These are phyloP conservation scores for Petrosia ficiformis DNA, from an alignment of 37 sponge, comb jelly and placozoan genomes.

Conservation along the genomic window DNA sequence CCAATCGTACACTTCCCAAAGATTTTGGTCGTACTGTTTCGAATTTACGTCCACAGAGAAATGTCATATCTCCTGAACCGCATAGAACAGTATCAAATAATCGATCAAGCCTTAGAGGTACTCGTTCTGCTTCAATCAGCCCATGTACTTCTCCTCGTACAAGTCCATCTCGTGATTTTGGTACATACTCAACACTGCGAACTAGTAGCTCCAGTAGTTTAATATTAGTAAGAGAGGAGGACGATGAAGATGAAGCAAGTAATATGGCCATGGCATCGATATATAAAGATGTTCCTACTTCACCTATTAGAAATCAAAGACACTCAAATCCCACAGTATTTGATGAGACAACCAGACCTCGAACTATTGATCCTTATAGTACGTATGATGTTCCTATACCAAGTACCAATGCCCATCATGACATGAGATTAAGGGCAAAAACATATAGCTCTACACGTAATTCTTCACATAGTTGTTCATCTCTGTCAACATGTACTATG, in stretches of 20 bases:
- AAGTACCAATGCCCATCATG: background rate
- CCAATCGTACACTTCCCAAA: slow-evolving; percentile 10
- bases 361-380: background rate
- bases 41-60: background rate
- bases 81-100: background rate
- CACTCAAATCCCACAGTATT: background rate
- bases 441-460: background rate
- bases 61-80: background rate
- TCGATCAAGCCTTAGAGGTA: background rate
- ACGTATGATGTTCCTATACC: background rate
- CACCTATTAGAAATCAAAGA: background rate
- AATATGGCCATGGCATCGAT: slow-evolving; percentile 1
- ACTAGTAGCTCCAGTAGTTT: background rate
- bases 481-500: background rate
- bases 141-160: background rate
- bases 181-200: background rate
- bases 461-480: background rate
- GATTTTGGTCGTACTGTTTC: slow-evolving; percentile 27
- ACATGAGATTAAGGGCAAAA: background rate
- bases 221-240: background rate
- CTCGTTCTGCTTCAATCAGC: background rate
- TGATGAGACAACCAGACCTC: background rate
- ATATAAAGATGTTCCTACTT: background rate
- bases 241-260: slow-evolving; percentile 8
- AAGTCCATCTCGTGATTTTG: background rate